phyloP scores from a whole-genome alignment of 2,888 invertebrate genomes.

The Microdon myrmicae region DNA sequence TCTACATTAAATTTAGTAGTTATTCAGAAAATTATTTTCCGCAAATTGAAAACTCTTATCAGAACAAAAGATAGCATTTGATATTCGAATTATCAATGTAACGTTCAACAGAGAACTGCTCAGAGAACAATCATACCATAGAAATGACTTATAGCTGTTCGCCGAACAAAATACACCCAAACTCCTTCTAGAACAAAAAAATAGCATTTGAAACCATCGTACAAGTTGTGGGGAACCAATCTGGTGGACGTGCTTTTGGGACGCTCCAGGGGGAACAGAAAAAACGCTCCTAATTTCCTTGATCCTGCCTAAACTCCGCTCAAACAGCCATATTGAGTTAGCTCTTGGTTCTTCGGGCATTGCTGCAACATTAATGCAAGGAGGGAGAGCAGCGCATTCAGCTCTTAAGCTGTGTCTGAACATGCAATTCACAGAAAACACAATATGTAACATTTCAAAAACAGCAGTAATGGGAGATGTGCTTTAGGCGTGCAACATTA shows the following conservation, averaged over 20 bases:
- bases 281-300: slow-evolving; percentile 9
- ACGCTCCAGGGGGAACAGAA: slow-evolving; percentile 15
- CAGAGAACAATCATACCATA: slow-evolving; percentile 52
- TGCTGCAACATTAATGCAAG: slow-evolving; percentile 28
- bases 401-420: slow-evolving; percentile 23
- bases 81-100: slow-evolving; percentile 49
- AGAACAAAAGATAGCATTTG: slow-evolving; percentile 53
- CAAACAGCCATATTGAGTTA: slow-evolving; percentile 12
- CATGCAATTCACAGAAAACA: slow-evolving; percentile 9
- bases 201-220: slow-evolving; percentile 53
- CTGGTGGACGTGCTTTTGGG: slow-evolving; percentile 8
- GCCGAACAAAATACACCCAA: slow-evolving; percentile 17
- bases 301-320: slow-evolving; percentile 13
- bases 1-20: too few relatives aligned
- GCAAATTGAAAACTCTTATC: slow-evolving; percentile 22
- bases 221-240: slow-evolving; percentile 35
- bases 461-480: slow-evolving; percentile 56
- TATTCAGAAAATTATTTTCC: too few relatives aligned
- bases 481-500: slow-evolving; percentile 35
- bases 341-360: slow-evolving; percentile 35
- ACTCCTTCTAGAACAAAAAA: slow-evolving; percentile 44
- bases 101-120: slow-evolving; percentile 53
- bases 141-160: slow-evolving; percentile 17
- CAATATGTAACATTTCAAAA: slow-evolving; percentile 54
- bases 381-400: slow-evolving; percentile 27